Percentiles rank a stretch among this genome's conserved stretches.
These are phyloP conservation scores for Lycia hirtaria DNA, from an alignment of 2,888 invertebrate genomes.

Conservation along the genomic window DNA sequence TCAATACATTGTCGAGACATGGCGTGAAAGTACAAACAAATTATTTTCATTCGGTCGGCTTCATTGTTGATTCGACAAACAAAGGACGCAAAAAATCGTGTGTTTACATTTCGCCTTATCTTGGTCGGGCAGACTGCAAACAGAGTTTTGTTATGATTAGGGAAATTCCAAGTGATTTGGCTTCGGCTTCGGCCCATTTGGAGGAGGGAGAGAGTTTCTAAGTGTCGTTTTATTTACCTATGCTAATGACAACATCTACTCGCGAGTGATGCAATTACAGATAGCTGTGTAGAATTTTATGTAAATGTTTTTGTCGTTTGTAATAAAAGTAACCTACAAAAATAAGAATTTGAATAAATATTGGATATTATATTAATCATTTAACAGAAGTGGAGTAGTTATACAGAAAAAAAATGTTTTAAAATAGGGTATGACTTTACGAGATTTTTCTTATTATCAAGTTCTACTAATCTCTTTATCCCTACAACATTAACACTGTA, in stretches of 20 bases:
- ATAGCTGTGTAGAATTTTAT: conserved; percentile 7
- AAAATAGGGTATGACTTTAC: too few species aligned
- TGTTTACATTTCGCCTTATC: conserved; percentile 44
- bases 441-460: too few species aligned
- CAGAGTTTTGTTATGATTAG: conserved; percentile 45
- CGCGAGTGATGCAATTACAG: conserved; percentile 11
- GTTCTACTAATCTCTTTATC: too few species aligned
- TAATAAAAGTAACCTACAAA: background rate
- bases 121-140: conserved; percentile 42
- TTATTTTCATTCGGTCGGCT: conserved; percentile 37
- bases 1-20: background rate
- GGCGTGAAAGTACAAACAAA: conserved; percentile 31
- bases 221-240: conserved; percentile 25
- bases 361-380: too few species aligned
- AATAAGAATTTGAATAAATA: too few species aligned
- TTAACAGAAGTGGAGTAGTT: too few species aligned
- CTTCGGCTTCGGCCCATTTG: conserved; percentile 29
- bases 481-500: too few species aligned
- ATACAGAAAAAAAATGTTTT: too few species aligned
- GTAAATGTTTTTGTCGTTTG: background rate
- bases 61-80: conserved; percentile 37
- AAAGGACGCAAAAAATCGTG: conserved; percentile 40
- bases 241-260: conserved; percentile 19
- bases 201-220: conserved; percentile 8
- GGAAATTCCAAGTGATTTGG: conserved; percentile 44